These are phyloP conservation scores for Megathymus violae DNA, from an alignment of 1,140 invertebrate genomes.

Conservation along the genomic window DNA sequence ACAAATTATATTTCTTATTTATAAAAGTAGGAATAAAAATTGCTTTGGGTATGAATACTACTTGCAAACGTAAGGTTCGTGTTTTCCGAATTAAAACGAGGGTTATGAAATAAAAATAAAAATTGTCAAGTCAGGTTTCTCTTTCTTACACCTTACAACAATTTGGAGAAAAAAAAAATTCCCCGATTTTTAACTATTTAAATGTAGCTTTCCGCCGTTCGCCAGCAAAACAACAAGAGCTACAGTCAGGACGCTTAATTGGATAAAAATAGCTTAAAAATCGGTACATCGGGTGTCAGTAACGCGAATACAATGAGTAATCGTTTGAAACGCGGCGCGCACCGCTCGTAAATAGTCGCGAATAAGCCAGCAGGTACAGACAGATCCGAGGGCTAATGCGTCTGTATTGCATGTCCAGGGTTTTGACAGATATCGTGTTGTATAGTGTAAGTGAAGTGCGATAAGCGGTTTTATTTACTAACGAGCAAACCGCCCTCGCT, in stretches of 20 bases:
- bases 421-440: not conserved
- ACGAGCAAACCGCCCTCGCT: no score
- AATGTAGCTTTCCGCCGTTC: not conserved
- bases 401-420: not conserved
- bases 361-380: slow-evolving; percentile 6
- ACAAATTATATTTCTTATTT: no score
- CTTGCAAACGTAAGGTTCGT: no score
- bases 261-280: slow-evolving; percentile 30
- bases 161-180: no score
- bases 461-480: not conserved
- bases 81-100: no score
- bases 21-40: no score
- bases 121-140: no score
- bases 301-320: slow-evolving; percentile 43
- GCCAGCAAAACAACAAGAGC: not conserved
- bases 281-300: slow-evolving; percentile 29
- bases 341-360: slow-evolving; percentile 20
- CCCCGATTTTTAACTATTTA: no score
- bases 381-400: slow-evolving; percentile 6
- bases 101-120: no score
- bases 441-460: not conserved
- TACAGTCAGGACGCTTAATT: slow-evolving; percentile 2
- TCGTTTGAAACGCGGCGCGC: slow-evolving; percentile 37
- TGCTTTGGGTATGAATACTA: no score
- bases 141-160: no score